Evolutionary conservation across 2,888 invertebrate species (phyloP).

Genomic region (Caenorhabditis uteleia): DNA sequence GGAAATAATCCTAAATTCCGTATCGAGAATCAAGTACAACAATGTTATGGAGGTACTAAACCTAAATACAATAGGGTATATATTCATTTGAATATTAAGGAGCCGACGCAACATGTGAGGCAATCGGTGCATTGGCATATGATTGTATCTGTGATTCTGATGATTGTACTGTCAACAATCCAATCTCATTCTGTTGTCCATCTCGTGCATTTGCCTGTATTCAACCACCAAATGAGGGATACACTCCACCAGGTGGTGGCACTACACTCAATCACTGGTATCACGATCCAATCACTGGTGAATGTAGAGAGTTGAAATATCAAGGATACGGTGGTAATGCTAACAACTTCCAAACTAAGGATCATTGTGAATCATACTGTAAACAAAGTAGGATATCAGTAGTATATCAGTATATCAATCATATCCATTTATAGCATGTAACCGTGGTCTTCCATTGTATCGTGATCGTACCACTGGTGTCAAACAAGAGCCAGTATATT

Average conservation of each 20-base stretch:
- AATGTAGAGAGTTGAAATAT: slow-evolving; percentile 66
- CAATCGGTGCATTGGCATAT: slow-evolving; percentile 67
- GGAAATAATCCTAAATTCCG: slow-evolving; percentile 69
- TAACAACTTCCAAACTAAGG: slow-evolving; percentile 68
- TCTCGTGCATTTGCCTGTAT: slow-evolving; percentile 69
- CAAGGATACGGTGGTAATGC: slow-evolving; percentile 67
- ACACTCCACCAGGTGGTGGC: slow-evolving; percentile 67
- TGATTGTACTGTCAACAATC: slow-evolving; percentile 67
- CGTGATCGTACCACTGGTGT: slow-evolving; percentile 68
- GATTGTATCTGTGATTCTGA: slow-evolving; percentile 69
- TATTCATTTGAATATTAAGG: too few species aligned
- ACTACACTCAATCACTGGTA: slow-evolving; percentile 68
- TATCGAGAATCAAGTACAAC: slow-evolving; percentile 68
- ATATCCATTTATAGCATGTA: slow-evolving; percentile 58
- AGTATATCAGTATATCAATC: neutral
- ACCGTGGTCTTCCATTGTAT: slow-evolving; percentile 68
- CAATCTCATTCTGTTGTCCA: slow-evolving; percentile 69
- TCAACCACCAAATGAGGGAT: slow-evolving; percentile 67
- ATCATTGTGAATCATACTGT: slow-evolving; percentile 69
- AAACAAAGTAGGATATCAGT: slow-evolving; percentile 62
- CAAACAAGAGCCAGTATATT: slow-evolving; percentile 69
- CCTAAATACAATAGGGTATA: too few species aligned
- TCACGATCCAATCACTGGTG: slow-evolving; percentile 66
- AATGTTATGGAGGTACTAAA: slow-evolving; percentile 66
- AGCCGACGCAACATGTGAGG: slow-evolving; percentile 69